Evolutionary conservation across 2,113 vertebrate species (phyloP).

Genomic region (Candoia aspera): DNA sequence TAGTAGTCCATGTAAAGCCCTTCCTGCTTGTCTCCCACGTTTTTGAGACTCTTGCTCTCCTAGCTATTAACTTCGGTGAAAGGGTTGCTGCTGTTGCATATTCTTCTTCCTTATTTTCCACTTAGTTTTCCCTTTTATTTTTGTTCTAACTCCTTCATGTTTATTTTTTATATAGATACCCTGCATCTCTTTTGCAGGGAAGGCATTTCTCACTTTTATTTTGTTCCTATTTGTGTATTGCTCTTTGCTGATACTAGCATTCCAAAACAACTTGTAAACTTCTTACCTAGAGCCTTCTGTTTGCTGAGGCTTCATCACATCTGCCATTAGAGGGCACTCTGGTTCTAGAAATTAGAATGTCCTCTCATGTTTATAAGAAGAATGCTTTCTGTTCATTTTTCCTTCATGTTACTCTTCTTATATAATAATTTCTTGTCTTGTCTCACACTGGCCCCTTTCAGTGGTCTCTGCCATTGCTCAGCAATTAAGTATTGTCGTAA

Average conservation of each 20-base stretch:
- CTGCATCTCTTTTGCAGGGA: background rate
- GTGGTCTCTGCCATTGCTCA: background rate
- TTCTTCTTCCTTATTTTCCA: background rate
- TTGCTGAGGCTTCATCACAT: background rate
- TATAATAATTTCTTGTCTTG: background rate
- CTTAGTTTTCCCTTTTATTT: background rate
- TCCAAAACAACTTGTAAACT: background rate
- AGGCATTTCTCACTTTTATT: background rate
- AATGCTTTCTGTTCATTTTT: too few species aligned
- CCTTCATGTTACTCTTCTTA: background rate
- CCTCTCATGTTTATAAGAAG: too few species aligned
- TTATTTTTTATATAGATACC: too few species aligned
- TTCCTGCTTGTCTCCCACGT: background rate
- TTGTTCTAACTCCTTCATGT: background rate
- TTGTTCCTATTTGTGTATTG: background rate
- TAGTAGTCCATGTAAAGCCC: background rate
- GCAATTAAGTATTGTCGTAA: background rate
- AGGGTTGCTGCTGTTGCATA: too few species aligned
- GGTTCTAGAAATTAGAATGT: background rate
- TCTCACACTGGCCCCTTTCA: background rate
- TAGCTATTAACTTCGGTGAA: background rate
- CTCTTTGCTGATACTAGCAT: background rate
- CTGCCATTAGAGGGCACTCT: conserved; percentile 19
- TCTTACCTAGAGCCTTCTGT: background rate
- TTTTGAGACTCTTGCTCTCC: background rate